Evolutionary conservation across 2,888 invertebrate genomes (phyloP).

Genomic region (Drosophila demipolita): DNA sequence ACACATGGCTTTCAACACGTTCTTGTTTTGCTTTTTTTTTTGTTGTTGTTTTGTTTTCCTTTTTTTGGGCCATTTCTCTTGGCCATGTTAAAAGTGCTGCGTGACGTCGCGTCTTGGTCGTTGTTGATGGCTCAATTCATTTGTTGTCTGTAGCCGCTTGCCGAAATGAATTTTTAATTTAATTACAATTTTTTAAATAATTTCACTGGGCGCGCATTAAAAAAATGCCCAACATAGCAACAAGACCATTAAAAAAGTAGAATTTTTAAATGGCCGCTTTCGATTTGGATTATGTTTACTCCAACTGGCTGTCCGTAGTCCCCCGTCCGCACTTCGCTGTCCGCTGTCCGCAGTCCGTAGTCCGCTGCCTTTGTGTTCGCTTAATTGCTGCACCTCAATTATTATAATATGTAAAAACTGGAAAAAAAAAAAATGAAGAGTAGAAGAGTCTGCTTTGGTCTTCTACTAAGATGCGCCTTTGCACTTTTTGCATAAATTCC

Average conservation of each 20-base stretch:
- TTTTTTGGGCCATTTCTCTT: slow-evolving; percentile 61
- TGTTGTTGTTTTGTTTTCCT: slow-evolving; percentile 1
- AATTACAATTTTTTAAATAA: slow-evolving; percentile 65
- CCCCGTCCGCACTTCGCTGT: too few species aligned
- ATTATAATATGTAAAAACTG: slow-evolving; percentile 51
- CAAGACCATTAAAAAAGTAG: slow-evolving; percentile 56
- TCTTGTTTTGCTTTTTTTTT: slow-evolving; percentile 44
- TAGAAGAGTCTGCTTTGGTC: slow-evolving; percentile 25
- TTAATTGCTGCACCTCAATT: slow-evolving; percentile 70
- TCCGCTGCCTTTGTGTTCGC: slow-evolving; percentile 19
- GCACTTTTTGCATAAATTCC: slow-evolving; percentile 66
- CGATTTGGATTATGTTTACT: slow-evolving; percentile 65
- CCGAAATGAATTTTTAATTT: slow-evolving; percentile 76
- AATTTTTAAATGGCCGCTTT: slow-evolving; percentile 43
- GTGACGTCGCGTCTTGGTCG: slow-evolving; percentile 60
- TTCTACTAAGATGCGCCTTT: slow-evolving; percentile 40
- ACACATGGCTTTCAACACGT: slow-evolving; percentile 78
- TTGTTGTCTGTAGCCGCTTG: slow-evolving; percentile 53
- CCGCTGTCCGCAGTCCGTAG: background rate
- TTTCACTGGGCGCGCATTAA: slow-evolving; percentile 58
- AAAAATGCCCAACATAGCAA: slow-evolving; percentile 59
- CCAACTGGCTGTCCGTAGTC: background rate
- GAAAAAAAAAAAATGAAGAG: background rate
- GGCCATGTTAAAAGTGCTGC: slow-evolving; percentile 48
- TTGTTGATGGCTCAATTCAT: slow-evolving; percentile 74